Percentiles rank a stretch among this genome's conserved stretches.
Conservation (phyloP, 2,888 invertebrate genomes). For the Clostera curtula region DNA sequence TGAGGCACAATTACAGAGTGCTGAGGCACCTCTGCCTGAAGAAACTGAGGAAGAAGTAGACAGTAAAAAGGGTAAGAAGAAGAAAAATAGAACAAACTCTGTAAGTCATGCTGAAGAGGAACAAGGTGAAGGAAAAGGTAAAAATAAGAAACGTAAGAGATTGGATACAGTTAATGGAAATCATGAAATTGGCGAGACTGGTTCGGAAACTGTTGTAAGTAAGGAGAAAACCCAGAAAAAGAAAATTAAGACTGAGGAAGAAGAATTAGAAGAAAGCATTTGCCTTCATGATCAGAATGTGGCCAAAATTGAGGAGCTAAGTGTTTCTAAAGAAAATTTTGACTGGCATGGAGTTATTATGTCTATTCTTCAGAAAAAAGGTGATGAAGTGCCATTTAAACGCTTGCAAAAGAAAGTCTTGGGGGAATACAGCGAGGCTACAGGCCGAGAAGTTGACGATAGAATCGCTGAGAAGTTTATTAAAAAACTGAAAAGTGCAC, state of each 20-base stretch:
- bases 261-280: slow-evolving; percentile 46
- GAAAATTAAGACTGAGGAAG: slow-evolving; percentile 47
- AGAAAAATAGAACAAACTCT: slow-evolving; percentile 52
- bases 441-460: slow-evolving; percentile 69
- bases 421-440: slow-evolving; percentile 74
- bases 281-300: slow-evolving; percentile 66
- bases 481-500: slow-evolving; percentile 80
- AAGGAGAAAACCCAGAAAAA: slow-evolving; percentile 45
- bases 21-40: slow-evolving; percentile 32
- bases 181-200: slow-evolving; percentile 20
- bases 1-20: slow-evolving; percentile 62
- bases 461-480: slow-evolving; percentile 81
- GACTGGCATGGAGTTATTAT: slow-evolving; percentile 68
- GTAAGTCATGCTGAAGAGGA: slow-evolving; percentile 31
- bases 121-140: slow-evolving; percentile 35
- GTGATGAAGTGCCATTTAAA: slow-evolving; percentile 80
- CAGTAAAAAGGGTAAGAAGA: slow-evolving; percentile 57
- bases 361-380: slow-evolving; percentile 66
- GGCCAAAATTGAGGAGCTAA: slow-evolving; percentile 50
- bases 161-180: slow-evolving; percentile 47
- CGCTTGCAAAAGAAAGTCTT: slow-evolving; percentile 85
- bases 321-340: slow-evolving; percentile 48
- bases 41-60: slow-evolving; percentile 35
- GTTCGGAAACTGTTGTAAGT: slow-evolving; percentile 19
- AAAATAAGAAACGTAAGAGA: slow-evolving; percentile 59